These are phyloP conservation scores for Ia io DNA, from an alignment of 2,113 vertebrate genomes.

Conservation along the genomic window DNA sequence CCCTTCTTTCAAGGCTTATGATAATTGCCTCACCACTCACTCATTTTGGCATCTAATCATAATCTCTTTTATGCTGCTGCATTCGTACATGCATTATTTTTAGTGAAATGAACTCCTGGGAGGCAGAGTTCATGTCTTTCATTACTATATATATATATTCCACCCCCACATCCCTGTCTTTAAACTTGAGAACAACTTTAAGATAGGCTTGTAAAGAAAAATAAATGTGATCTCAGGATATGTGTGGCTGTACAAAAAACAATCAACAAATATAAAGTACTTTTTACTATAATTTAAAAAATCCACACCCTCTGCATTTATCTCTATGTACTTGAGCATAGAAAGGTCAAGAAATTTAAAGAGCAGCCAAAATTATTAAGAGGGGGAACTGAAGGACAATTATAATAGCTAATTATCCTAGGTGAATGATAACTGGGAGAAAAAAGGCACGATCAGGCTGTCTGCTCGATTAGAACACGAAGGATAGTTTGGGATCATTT, in stretches of 20 bases:
- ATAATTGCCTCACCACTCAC: not conserved
- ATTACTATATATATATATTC: not conserved
- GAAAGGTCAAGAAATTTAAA: slow-evolving; percentile 58
- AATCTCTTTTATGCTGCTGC: not conserved
- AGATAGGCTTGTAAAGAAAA: slow-evolving; percentile 23
- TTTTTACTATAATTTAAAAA: not conserved
- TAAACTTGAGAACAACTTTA: slow-evolving; percentile 11
- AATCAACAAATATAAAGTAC: slow-evolving; percentile 20
- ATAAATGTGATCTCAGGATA: not conserved
- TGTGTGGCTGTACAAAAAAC: not conserved
- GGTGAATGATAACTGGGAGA: not conserved
- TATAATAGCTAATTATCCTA: slow-evolving; percentile 51
- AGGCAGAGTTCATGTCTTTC: not conserved
- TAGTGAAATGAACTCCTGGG: slow-evolving; percentile 7
- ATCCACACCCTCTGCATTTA: not conserved
- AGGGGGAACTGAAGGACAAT: slow-evolving; percentile 36
- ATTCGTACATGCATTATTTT: not conserved
- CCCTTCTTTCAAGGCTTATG: not conserved
- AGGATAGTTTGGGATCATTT: not conserved
- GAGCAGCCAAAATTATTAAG: slow-evolving; percentile 43
- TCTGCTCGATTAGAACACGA: not conserved
- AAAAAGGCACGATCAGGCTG: not conserved
- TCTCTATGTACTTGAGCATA: not conserved
- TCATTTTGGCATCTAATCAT: not conserved
- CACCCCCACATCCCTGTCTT: not conserved